phyloP scores from a whole-genome alignment of 2,888 invertebrate species.

The Apotomis capreana region DNA sequence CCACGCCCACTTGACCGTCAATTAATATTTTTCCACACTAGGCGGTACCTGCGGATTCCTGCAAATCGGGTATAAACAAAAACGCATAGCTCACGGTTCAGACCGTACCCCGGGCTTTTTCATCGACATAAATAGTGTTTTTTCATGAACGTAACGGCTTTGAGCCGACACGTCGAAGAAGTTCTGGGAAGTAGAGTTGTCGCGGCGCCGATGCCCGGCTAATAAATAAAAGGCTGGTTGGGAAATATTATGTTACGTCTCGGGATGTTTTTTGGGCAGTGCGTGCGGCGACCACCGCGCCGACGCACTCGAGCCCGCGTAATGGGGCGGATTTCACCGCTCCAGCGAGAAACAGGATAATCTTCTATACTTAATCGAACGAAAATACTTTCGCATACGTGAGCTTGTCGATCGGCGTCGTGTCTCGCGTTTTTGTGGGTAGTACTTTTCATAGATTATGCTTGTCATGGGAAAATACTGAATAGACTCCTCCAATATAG shows the following conservation, averaged over 20 bases:
- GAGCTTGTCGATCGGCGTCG: slow-evolving; percentile 10
- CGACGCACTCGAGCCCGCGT: slow-evolving; percentile 67
- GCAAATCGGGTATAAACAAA: slow-evolving; percentile 75
- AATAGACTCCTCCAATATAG: background rate
- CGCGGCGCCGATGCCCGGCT: slow-evolving; percentile 77
- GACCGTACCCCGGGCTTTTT: slow-evolving; percentile 77
- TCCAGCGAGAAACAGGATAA: slow-evolving; percentile 56
- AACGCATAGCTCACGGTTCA: slow-evolving; percentile 74
- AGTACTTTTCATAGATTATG: background rate
- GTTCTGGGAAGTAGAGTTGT: slow-evolving; percentile 78
- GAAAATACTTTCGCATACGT: slow-evolving; percentile 45
- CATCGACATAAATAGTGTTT: slow-evolving; percentile 81
- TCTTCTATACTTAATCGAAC: slow-evolving; percentile 36
- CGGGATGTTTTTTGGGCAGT: slow-evolving; percentile 73
- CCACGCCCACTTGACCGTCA: slow-evolving; percentile 64
- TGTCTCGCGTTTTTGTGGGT: slow-evolving; percentile 4
- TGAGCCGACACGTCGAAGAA: slow-evolving; percentile 71
- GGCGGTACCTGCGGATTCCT: slow-evolving; percentile 76
- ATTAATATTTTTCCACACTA: slow-evolving; percentile 68
- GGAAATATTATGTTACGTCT: slow-evolving; percentile 83
- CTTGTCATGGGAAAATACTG: background rate
- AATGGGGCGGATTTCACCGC: slow-evolving; percentile 65
- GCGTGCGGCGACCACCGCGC: slow-evolving; percentile 65
- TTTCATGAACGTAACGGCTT: slow-evolving; percentile 79
- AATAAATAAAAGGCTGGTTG: slow-evolving; percentile 82